Percentiles rank a stretch among this genome's conserved stretches.
Evolutionary conservation across 2,888 invertebrate genomes (phyloP).

Genomic region (Oasisia sp.): DNA sequence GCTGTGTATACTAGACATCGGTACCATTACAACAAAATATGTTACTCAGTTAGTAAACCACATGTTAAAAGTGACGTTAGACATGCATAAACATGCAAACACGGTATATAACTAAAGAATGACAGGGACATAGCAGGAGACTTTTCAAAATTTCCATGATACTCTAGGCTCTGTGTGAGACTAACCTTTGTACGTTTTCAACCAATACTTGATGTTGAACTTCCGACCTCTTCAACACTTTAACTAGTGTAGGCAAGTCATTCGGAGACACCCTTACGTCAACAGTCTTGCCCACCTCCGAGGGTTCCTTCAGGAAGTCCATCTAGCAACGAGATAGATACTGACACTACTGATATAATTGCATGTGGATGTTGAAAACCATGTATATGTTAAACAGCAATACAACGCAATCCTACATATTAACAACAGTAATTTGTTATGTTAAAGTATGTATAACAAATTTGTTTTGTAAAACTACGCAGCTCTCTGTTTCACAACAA

Average conservation of each 20-base stretch:
- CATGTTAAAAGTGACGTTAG: not conserved
- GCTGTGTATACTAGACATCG: not conserved
- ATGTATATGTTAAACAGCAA: not conserved
- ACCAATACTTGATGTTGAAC: not conserved
- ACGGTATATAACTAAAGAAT: not conserved
- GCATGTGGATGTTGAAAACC: not conserved
- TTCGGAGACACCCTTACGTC: constrained; percentile 17
- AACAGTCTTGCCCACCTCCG: not conserved
- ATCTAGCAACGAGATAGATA: not conserved
- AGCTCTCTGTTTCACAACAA: too few relatives aligned
- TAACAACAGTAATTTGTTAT: not conserved
- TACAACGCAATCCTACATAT: not conserved
- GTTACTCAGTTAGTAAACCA: not conserved
- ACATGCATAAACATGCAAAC: too few relatives aligned
- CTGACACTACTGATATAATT: too few relatives aligned
- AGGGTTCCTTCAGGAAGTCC: not conserved
- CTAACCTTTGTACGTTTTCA: not conserved
- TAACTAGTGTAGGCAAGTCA: not conserved
- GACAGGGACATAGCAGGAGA: not conserved
- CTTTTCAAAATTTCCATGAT: not conserved
- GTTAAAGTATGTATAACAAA: too few relatives aligned
- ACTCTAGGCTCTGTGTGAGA: not conserved
- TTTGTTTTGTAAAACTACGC: too few relatives aligned
- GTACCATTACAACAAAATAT: not conserved
- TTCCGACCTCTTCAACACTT: not conserved